Evolutionary conservation across 2,797 vertebrate species (phyloP).

Genomic region (Pangasius larnaudii): DNA sequence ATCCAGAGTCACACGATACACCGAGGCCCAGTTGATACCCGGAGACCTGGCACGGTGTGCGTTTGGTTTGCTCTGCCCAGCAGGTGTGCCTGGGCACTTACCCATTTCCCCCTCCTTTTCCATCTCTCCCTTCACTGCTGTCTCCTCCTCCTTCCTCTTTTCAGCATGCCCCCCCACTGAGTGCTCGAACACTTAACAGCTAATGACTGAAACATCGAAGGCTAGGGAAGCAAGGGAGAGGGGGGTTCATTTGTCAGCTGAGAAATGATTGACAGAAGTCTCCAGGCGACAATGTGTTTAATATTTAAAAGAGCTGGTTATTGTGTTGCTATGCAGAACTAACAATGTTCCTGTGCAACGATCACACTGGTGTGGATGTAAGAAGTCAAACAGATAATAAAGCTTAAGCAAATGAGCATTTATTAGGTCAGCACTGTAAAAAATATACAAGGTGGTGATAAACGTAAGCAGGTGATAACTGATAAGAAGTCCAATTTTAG

Average conservation of each 20-base stretch:
- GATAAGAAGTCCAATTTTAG: constrained; percentile 33
- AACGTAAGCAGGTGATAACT: constrained; percentile 7
- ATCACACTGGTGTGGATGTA: constrained; percentile 25
- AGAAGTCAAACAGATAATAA: not conserved
- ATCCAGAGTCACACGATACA: constrained; percentile 24
- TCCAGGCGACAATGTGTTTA: constrained; percentile 47
- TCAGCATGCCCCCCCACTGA: constrained; percentile 35
- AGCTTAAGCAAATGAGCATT: not conserved
- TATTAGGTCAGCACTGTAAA: constrained; percentile 20
- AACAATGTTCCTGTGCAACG: constrained; percentile 28
- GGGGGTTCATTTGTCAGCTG: constrained; percentile 3
- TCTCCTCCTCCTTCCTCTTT: constrained; percentile 31
- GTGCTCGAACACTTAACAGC: constrained; percentile 54
- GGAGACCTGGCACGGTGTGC: constrained; percentile 38
- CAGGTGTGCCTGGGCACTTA: constrained; percentile 51
- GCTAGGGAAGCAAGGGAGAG: constrained; percentile 12
- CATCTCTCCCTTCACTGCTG: not conserved
- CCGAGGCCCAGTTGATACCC: constrained; percentile 20
- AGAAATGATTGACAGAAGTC: constrained; percentile 57
- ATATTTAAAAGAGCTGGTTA: constrained; percentile 58
- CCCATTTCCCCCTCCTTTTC: not conserved
- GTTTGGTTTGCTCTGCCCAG: constrained; percentile 51
- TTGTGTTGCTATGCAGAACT: constrained; percentile 41
- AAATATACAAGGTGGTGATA: constrained; percentile 29
- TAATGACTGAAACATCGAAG: constrained; percentile 55